Evolutionary conservation across 2,113 vertebrate genomes (phyloP), one percentile per base, ranked within the genome.

Genomic region (Corythoichthys haematopterus): DNA sequence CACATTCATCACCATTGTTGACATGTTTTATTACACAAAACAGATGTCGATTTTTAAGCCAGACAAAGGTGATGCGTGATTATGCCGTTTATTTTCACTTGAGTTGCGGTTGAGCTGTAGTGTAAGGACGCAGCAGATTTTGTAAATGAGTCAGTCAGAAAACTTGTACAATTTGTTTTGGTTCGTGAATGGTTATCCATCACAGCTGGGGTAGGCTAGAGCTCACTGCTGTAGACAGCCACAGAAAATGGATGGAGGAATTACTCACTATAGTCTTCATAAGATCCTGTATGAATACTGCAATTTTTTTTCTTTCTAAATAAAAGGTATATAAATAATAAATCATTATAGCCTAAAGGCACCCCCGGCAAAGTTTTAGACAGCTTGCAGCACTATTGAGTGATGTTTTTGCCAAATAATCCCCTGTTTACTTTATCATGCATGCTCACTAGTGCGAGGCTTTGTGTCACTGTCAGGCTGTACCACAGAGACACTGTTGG

Each of bases 361-460:
- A 50, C 10, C 10, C 55, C 15, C 16, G 33, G 13, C 3, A 35
- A 58, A 48, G 45, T 64, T 66, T 20, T 48, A 6, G 28, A 68
- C 66, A 46, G 35, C 66, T 48, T 1, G 33, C 38, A n/a, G 50
- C 36, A 35, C 33, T 48, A 9, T n/a, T 36, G 55, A 48, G 33
- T 14, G 20, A 59, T 68, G 33, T 58, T 68, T 65, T 64, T 16
- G 35, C 13, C 13, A 16, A 36, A 48, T 36, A 64, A 48, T 48
- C 62, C 62, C 62, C 46, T 35, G 28, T 64, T 64, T 64, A 36
- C 20, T 64, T 64, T 50, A 50, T 50, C 33, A 16, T 50, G 46
- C 46, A 64, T 48, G 33, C 46, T 64, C 62, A 64, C 33, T 14
- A 64, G 14, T 9, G 11, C 33, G 3, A 50, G 46, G 45, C 62